phyloP scores from a whole-genome alignment of 2,797 vertebrate genomes.

The Brachyrhaphis roseni region DNA sequence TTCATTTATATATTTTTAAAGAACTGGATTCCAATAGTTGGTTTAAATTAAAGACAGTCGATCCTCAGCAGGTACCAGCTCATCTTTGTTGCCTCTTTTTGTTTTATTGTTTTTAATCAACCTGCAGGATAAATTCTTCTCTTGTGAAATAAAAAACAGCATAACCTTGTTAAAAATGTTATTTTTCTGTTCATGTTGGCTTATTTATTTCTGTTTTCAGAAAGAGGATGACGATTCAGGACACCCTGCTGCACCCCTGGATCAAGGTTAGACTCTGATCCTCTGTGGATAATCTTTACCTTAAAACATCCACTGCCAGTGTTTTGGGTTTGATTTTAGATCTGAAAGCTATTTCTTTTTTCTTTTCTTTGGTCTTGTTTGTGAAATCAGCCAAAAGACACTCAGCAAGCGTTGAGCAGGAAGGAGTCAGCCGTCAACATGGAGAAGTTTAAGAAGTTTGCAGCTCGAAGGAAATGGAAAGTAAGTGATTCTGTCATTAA shows the following conservation, averaged over 20 bases:
- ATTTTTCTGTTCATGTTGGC: neutral
- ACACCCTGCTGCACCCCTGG: constrained; percentile 96
- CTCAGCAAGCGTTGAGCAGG: constrained; percentile 93
- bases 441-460: constrained; percentile 99
- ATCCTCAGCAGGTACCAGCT: too few species aligned
- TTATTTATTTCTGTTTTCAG: constrained; percentile 68
- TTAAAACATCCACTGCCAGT: neutral
- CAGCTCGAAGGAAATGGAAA: constrained; percentile 98
- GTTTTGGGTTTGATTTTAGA: neutral
- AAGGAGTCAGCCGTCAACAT: constrained; percentile 99
- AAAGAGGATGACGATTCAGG: constrained; percentile 97
- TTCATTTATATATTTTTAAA: neutral
- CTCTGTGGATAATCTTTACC: neutral
- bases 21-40: neutral
- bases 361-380: constrained; percentile 37
- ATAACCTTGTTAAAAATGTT: neutral
- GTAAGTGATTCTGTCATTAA: constrained; percentile 68
- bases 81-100: neutral
- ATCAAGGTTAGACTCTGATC: constrained; percentile 87
- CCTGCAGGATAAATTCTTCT: neutral
- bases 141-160: neutral
- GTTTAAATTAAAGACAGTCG: neutral
- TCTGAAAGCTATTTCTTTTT: neutral
- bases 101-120: neutral
- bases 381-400: constrained; percentile 91